Evolutionary conservation across 1,140 invertebrate genomes (phyloP), one percentile per base, ranked within the genome.

Genomic region (Caenorhabditis tropicalis): DNA sequence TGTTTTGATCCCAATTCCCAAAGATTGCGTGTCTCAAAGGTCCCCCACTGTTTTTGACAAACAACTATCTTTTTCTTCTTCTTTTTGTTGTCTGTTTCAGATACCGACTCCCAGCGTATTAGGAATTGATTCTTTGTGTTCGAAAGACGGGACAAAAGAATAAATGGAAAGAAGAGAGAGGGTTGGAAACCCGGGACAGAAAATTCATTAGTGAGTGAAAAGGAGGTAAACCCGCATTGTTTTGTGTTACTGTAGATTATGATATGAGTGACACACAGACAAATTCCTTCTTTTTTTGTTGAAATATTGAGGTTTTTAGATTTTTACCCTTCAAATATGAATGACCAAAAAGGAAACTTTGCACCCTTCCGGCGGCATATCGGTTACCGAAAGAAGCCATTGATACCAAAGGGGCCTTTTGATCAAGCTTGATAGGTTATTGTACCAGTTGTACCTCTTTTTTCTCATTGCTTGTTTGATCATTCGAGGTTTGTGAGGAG

Each of bases 241-340:
- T 43, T 74, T 74, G 65, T 65, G 36, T 74, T 74, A 74, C 65
- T 74, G 65, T 74, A 74, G 65, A 74, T 74, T 74, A 74, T 74
- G 65, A 74, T 74, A 74, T 74, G 36, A 74, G 65, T 46, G 36
- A 74, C 65, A 74, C 36, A 36, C 1, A 46, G n/a, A 74, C 19
- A 6, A 24, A 39, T 74, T 43, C n/a, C 19, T 74, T 74, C 65
- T 74, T 24, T 74, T 74, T 33, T 74, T 43, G 43, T 74, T 6
- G 36, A 39, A 74, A 46, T 36, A 29, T 9, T 7, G 16, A 24
- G 53, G 31, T 65, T 27, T 31, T 7, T 24, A 7, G 21, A 6
- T 74, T 74, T 74, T 0, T 24, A 74, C 24, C 21, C 1, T 24
- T 74, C n/a, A 2, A 29, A 74, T 24, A 12, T 36, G 2, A 36